Evolutionary conservation across 2,888 invertebrate genomes (phyloP), one percentile per base, ranked within the genome.

Genomic region (Hypolimnas misippus): DNA sequence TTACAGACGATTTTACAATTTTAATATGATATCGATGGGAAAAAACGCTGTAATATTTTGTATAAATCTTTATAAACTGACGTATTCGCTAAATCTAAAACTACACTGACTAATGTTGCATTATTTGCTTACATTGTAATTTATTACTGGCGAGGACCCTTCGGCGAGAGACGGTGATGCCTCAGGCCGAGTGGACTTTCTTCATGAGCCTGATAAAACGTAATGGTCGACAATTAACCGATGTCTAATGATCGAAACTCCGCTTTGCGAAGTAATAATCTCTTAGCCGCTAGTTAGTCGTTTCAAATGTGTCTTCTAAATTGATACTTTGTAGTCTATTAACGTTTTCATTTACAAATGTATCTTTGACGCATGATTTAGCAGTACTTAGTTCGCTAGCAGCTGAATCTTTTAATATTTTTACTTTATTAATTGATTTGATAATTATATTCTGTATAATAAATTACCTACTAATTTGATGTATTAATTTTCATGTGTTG

Each of bases 181-280:
- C 52, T 52, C 33, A 35, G 52, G 59, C 29, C 29, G 4, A 17
- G 25, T 14, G 29, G 35, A 59, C 59, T 60, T 60, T 59, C 56
- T 58, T 62, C 38, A 35, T 46, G 59, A 42, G 55, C 55, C 62
- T 59, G 40, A 65, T 58, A 62, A 63, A 65, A 55, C 29, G 17
- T 62, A 52, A 63, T 65, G 40, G 46, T 19, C 56, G 25, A 62
- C 58, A 56, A 55, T 63, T 62, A 65, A 59, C n/a, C 44, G 55
- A 44, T 51, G 31, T 35, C 62, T 65, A 62, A 65, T 65, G 59
- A 59, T 65, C 62, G 50, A 54, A 62, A 65, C 52, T 59, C 21
- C 56, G 56, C 61, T 49, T 54, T 59, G 42, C 51, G 8, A 42
- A 25, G 58, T 52, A 53, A 59, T 64, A 49, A 55, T 60, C 31